Percentiles rank a stretch among this genome's conserved stretches.
phyloP scores from a whole-genome alignment of 2,888 invertebrate genomes.

The Ceramica pisi region DNA sequence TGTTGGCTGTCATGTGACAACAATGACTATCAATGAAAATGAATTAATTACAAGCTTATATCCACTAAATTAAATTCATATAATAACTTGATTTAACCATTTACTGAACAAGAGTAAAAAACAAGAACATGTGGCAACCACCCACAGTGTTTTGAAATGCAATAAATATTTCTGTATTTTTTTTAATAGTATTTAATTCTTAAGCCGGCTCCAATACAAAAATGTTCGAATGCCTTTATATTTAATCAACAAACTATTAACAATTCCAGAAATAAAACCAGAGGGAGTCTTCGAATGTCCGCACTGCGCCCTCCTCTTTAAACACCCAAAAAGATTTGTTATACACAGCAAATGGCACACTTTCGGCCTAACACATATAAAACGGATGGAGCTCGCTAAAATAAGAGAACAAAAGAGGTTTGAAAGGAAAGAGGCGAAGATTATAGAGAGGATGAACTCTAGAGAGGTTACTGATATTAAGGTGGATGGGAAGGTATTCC shows the following conservation, averaged over 20 bases:
- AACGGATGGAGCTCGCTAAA: slow-evolving; percentile 72
- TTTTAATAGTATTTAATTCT: no score
- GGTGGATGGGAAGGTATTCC: slow-evolving; percentile 66
- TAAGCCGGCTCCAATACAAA: no score
- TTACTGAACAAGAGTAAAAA: no score
- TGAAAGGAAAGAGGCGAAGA: slow-evolving; percentile 71
- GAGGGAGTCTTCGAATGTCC: slow-evolving; percentile 80
- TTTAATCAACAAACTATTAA: neutral
- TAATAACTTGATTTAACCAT: no score
- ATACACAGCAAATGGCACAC: slow-evolving; percentile 87
- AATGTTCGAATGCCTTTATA: no score
- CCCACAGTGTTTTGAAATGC: no score
- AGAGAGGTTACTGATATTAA: slow-evolving; percentile 61
- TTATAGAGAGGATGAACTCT: slow-evolving; percentile 63
- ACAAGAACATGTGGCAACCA: no score
- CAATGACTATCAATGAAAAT: no score
- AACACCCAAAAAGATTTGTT: slow-evolving; percentile 83
- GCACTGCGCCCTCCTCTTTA: slow-evolving; percentile 78
- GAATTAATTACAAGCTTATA: no score
- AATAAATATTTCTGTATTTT: no score
- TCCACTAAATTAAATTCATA: no score
- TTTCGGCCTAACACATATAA: slow-evolving; percentile 80
- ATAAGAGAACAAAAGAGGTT: slow-evolving; percentile 71
- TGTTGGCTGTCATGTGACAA: no score
- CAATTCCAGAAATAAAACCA: slow-evolving; percentile 66